These are phyloP conservation scores for Scaptomyza hsui DNA, from an alignment of 1,140 invertebrate species.

Conservation along the genomic window DNA sequence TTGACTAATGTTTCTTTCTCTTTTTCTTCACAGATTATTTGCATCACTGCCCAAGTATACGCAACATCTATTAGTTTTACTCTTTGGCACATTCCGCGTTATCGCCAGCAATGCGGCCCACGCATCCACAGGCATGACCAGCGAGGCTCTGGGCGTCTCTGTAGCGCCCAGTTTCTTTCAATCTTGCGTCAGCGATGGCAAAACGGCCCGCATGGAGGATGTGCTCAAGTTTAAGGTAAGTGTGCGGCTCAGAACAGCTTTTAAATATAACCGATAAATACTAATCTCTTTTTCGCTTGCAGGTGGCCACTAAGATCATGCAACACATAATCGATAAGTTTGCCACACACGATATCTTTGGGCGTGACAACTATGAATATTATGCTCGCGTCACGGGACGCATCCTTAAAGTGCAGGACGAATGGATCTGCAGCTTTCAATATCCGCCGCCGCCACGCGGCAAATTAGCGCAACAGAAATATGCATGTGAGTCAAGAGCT, in stretches of 20 bases:
- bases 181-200: slow-evolving; percentile 96
- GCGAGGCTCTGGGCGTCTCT: slow-evolving; percentile 96
- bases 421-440: slow-evolving; percentile 97
- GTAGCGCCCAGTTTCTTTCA: slow-evolving; percentile 99
- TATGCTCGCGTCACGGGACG: slow-evolving; percentile 97
- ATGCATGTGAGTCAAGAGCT: slow-evolving; percentile 87
- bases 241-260: background rate
- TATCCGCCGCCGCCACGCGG: slow-evolving; percentile 92
- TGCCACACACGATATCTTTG: slow-evolving; percentile 97
- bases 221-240: slow-evolving; percentile 95
- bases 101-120: slow-evolving; percentile 96
- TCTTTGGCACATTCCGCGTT: slow-evolving; percentile 98
- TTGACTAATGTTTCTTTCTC: slow-evolving; percentile 35
- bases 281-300: slow-evolving; percentile 24
- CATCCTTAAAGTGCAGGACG: slow-evolving; percentile 95
- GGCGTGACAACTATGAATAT: slow-evolving; percentile 98
- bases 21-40: slow-evolving; percentile 89
- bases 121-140: slow-evolving; percentile 96
- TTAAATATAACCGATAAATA: background rate
- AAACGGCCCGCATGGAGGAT: slow-evolving; percentile 97
- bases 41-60: slow-evolving; percentile 94
- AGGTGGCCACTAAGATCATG: slow-evolving; percentile 97
- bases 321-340: slow-evolving; percentile 98
- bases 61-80: slow-evolving; percentile 95
- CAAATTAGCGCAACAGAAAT: slow-evolving; percentile 84